Evolutionary conservation across 2,113 vertebrate species (phyloP), one percentile per base, ranked within the genome.

Genomic region (Ophiodon elongatus): DNA sequence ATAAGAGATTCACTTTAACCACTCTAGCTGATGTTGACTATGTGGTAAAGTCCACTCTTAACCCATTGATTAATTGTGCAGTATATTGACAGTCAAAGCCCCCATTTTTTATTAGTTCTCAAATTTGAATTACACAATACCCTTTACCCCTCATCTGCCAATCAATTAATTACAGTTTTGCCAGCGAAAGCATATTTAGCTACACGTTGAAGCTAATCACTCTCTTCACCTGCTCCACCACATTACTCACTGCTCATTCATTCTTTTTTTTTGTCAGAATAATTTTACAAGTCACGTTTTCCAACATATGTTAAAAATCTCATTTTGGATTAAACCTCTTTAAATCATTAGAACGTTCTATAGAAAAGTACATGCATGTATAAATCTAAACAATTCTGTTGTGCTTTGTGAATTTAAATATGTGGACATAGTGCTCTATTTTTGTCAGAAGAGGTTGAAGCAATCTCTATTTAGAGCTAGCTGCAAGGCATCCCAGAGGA

Each of bases 401-500:
- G 54, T 14, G 15, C 41, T 47, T 50, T 43, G 56, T 62, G 14
- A 33, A 71, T 86, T 82, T 84, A 15, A 79, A 85, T 77, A 43
- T 41, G 64, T 85, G 9, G 29, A 87, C 80, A 79, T 62, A 73
- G 50, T 35, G 41, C 59, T 37, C 68, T 74, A 25, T 86, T 89
- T 86, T 73, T 86, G 76, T 60, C 15, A 35, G 56, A 79, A 43
- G 76, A 78, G 74, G 79, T 70, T 73, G 73, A 77, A 62, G 62
- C 77, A 69, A 74, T 88, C 52, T 91, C 50, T 80, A 41, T 88
- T 84, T 79, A 25, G 29, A 80, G 72, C 83, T 77, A 67, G 82
- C 88, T 84, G 84, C 84, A 85, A 54, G 82, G 65, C 73, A 71
- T 93, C 90, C 88, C 89, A 76, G 79, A 82, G 73, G 88, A 90